Conservation (phyloP, 2,888 invertebrate species). For the Lasioglossum leucozonium region DNA sequence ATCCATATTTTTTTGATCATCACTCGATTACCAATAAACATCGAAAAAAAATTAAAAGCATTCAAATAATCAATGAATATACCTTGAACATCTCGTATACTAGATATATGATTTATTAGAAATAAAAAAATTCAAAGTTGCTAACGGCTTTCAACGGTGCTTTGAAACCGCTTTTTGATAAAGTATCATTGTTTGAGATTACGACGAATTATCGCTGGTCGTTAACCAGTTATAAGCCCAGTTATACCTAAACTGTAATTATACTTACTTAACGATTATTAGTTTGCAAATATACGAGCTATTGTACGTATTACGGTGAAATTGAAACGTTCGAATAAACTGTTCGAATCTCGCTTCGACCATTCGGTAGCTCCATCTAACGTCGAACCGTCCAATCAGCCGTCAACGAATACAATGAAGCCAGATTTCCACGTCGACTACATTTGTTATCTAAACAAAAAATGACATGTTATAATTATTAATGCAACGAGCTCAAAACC, state of each 20-base stretch:
- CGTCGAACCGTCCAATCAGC: slow-evolving; percentile 22
- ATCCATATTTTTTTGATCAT: neutral
- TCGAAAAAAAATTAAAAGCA: neutral
- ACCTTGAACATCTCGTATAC: neutral
- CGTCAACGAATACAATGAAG: slow-evolving; percentile 23
- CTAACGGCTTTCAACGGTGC: slow-evolving; percentile 17
- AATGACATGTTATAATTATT: neutral
- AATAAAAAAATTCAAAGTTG: neutral
- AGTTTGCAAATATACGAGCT: neutral
- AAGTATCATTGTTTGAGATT: neutral
- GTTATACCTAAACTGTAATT: neutral
- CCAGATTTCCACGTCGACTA: slow-evolving; percentile 42
- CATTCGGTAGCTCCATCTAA: slow-evolving; percentile 43
- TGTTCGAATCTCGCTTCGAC: neutral
- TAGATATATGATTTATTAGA: neutral
- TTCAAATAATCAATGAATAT: neutral
- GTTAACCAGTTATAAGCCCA: neutral
- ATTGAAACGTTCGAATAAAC: slow-evolving; percentile 16
- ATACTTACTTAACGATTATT: neutral
- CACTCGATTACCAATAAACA: neutral
- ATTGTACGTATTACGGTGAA: neutral
- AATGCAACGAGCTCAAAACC: neutral
- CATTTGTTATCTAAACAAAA: neutral
- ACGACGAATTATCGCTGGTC: neutral
- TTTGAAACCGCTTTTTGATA: neutral